Conservation (phyloP, 2,888 invertebrate genomes). For the Caenorhabditis afra region DNA sequence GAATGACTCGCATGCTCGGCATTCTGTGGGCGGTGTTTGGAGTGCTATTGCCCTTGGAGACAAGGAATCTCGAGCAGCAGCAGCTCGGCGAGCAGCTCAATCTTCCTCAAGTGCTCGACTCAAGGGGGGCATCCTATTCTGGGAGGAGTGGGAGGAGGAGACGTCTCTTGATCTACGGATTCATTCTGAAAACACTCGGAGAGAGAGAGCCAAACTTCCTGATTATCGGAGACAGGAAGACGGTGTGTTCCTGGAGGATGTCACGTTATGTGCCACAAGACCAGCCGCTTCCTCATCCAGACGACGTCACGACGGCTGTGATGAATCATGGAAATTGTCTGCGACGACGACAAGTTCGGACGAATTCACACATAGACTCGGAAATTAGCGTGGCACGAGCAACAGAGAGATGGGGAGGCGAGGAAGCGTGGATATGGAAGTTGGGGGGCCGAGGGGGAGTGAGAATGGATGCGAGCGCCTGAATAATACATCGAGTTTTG, state of each 20-base stretch:
- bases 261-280: constrained; percentile 16
- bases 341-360: background rate
- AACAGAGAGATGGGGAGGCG: constrained; percentile 20
- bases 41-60: constrained; percentile 31
- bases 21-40: constrained; percentile 22
- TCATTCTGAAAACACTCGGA: too few species aligned
- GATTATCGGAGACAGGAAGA: constrained; percentile 19
- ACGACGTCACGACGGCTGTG: too few species aligned
- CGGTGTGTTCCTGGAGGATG: constrained; percentile 22
- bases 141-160: background rate
- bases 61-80: constrained; percentile 5
- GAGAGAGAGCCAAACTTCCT: constrained; percentile 9
- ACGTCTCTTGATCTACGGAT: background rate
- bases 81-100: background rate
- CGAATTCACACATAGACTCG: too few species aligned
- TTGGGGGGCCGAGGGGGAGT: background rate
- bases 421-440: background rate
- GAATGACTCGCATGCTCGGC: constrained; percentile 18
- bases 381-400: too few species aligned
- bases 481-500: constrained; percentile 48
- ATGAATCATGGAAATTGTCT: background rate
- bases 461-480: constrained; percentile 14
- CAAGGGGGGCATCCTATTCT: constrained; percentile 31
- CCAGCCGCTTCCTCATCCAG: background rate
- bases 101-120: constrained; percentile 32